These are phyloP conservation scores for Ciona savignyi DNA, from an alignment of 23 tunicate species.

Conservation along the genomic window DNA sequence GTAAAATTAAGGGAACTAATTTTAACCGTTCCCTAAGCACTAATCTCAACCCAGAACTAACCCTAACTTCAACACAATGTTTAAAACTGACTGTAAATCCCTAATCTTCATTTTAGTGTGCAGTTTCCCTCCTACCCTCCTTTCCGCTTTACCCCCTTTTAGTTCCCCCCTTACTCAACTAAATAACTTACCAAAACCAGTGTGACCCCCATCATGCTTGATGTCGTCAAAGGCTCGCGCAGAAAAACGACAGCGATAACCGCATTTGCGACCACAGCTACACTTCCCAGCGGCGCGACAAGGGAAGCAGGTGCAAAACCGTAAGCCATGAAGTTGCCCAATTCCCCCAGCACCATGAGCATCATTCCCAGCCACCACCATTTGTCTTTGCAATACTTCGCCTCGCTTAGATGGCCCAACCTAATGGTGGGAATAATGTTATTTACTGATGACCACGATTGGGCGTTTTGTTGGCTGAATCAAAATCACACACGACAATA, in stretches of 20 bases:
- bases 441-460: too few species aligned
- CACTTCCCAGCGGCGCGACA: slow-evolving; percentile 86
- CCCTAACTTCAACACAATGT: too few species aligned
- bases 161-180: background rate
- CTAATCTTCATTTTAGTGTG: too few species aligned
- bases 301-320: slow-evolving; percentile 84
- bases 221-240: slow-evolving; percentile 48
- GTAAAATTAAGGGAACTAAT: too few species aligned
- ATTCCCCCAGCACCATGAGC: slow-evolving; percentile 67
- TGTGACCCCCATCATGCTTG: slow-evolving; percentile 75
- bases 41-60: too few species aligned
- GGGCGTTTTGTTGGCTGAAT: too few species aligned
- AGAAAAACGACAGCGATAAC: slow-evolving; percentile 66
- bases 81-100: too few species aligned
- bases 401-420: slow-evolving; percentile 48
- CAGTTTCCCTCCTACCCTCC: too few species aligned
- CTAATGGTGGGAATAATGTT: too few species aligned
- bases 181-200: slow-evolving; percentile 68
- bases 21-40: too few species aligned
- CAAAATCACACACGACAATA: too few species aligned
- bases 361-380: slow-evolving; percentile 93
- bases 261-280: slow-evolving; percentile 73
- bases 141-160: too few species aligned
- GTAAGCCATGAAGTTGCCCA: slow-evolving; percentile 90
- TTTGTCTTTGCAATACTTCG: slow-evolving; percentile 61